Evolutionary conservation across 2,113 vertebrate genomes (phyloP).

Genomic region (Saguinus imperator): DNA sequence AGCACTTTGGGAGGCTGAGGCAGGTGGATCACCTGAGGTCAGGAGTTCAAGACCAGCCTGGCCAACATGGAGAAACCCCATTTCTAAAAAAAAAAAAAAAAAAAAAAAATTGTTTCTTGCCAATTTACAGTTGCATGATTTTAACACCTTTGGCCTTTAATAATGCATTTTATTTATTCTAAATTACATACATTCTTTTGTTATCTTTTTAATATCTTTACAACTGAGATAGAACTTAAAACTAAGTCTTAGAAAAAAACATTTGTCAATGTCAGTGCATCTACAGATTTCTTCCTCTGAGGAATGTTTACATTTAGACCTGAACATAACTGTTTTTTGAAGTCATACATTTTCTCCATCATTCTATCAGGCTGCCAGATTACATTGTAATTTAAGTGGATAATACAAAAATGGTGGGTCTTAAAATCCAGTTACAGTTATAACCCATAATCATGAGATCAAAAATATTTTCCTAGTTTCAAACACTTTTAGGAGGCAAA

Average conservation of each 20-base stretch:
- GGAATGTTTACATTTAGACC: background rate
- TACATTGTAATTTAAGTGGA: conserved; percentile 39
- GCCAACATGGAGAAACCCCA: too few relatives aligned
- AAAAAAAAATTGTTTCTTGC: background rate
- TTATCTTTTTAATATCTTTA: too few relatives aligned
- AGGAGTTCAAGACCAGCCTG: too few relatives aligned
- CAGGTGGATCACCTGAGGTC: too few relatives aligned
- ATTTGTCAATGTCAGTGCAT: background rate
- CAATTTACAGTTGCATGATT: too few relatives aligned
- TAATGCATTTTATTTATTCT: too few relatives aligned
- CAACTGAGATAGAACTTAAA: too few relatives aligned
- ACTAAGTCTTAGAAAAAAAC: too few relatives aligned
- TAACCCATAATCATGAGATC: background rate
- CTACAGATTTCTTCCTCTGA: background rate
- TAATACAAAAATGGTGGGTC: background rate
- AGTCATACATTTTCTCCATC: background rate
- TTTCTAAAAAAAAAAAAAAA: background rate
- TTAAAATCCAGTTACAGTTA: conserved; percentile 44
- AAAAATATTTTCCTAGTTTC: conserved; percentile 24
- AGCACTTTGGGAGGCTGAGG: too few relatives aligned
- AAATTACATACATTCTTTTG: too few relatives aligned
- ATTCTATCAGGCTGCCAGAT: conserved; percentile 19
- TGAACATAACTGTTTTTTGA: background rate
- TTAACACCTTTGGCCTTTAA: too few relatives aligned
- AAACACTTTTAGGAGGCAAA: background rate